Base-by-base conservation (phyloP, 2,888 invertebrate genomes). In the Hoplodrina ambigua region DNA sequence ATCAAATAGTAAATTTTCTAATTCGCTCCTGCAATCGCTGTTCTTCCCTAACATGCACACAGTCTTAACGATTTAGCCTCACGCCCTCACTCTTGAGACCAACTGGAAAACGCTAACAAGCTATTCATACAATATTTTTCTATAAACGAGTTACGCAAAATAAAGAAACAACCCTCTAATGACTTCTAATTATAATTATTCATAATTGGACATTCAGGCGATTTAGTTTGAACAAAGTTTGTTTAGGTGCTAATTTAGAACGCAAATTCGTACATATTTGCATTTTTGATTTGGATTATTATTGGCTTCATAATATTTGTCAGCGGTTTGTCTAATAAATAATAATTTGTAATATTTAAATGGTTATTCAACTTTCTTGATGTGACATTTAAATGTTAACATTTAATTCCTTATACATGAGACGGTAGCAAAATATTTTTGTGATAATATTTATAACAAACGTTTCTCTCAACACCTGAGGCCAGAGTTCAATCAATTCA, bases 41-140 rank as follows among this genome's bases (percentile, higher is more conserved):
- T 62, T 77, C 75, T 71, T 25, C 33, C 44, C 10, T 52, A 79
- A 69, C 52, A 5, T 67, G 44, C 11, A 57, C 73, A 13, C 58
- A 75, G 82, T 78, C 85, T 86, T 87, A 89, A 87, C 86, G 85
- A 89, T 87, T 88, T 86, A 84, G 85, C 88, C 86, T 89, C 87
- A 90, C 89, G 85, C 88, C 84, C 84, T 81, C 84, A 88, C 89
- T 91, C 90, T 89, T 75, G 90, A 90, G 89, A 91, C 90, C 87
- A 82, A 90, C 90, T 92, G 88, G 85, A 89, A 92, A 92, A 91
- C 89, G 89, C 91, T 94, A 94, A 94, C 93, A 94, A 94, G 93
- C 91, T 82, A 93, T 94, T 94, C 93, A 93, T 90, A 89, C 85
- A 90, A 86, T 89, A 91, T 92, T 72, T 91, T 90, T 89, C 86